Percentiles rank a stretch among this genome's conserved stretches.
phyloP scores from a whole-genome alignment of 2,888 invertebrate genomes.

The Acleris laterana region DNA sequence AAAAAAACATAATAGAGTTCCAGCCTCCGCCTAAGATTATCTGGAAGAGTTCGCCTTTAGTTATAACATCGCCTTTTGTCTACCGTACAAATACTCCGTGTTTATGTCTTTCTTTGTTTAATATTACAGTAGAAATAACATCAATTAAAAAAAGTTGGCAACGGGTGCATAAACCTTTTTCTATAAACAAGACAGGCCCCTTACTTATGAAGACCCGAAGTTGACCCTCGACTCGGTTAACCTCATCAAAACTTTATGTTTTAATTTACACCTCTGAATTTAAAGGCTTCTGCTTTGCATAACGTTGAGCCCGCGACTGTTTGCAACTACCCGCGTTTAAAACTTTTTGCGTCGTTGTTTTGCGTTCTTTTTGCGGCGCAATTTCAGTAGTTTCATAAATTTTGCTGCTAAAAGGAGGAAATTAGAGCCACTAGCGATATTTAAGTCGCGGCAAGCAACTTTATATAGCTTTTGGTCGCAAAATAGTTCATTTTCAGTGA shows the following conservation, averaged over 20 bases:
- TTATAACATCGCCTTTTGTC: too few relatives aligned
- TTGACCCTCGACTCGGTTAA: slow-evolving; percentile 13
- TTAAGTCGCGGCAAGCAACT: background rate
- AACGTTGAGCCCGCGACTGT: slow-evolving; percentile 4
- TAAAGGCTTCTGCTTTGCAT: slow-evolving; percentile 18
- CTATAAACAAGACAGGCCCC: too few relatives aligned
- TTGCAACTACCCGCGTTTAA: slow-evolving; percentile 10
- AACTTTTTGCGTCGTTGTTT: slow-evolving; percentile 10
- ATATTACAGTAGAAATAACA: too few relatives aligned
- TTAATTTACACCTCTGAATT: slow-evolving; percentile 21
- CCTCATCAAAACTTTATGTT: slow-evolving; percentile 16
- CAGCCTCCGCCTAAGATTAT: too few relatives aligned
- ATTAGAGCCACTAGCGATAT: background rate
- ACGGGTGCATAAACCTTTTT: too few relatives aligned
- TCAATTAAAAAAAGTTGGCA: too few relatives aligned
- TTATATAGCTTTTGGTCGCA: background rate
- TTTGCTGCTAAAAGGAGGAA: background rate
- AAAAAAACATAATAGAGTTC: too few relatives aligned
- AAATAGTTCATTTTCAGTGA: too few relatives aligned
- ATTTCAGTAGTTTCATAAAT: background rate
- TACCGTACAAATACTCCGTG: too few relatives aligned
- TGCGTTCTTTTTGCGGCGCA: background rate
- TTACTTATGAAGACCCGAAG: background rate
- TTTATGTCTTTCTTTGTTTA: too few relatives aligned
- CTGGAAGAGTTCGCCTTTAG: too few relatives aligned